These are phyloP conservation scores for Cryptocephalus primarius DNA, from an alignment of 2,888 invertebrate genomes.

Conservation along the genomic window DNA sequence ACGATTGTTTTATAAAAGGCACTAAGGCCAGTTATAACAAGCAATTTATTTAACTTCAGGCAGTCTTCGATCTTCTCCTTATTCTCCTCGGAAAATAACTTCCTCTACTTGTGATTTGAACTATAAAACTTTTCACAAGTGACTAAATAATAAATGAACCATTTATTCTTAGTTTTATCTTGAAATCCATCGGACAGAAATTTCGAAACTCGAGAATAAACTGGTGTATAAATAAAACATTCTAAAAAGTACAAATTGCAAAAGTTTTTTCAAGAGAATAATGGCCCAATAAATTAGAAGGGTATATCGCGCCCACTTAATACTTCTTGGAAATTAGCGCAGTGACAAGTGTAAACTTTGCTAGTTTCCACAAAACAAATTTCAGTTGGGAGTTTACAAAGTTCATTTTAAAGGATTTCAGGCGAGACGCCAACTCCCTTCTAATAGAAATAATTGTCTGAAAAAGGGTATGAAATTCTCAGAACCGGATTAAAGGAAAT, in stretches of 20 bases:
- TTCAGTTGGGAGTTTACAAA: constrained; percentile 16
- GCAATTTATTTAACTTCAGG: too few relatives aligned
- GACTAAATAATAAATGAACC: too few relatives aligned
- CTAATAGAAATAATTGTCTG: constrained; percentile 8
- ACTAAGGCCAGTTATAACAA: too few relatives aligned
- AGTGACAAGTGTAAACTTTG: constrained; percentile 3
- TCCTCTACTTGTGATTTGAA: too few relatives aligned
- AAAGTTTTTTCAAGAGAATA: background rate
- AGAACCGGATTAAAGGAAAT: too few relatives aligned
- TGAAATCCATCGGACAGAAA: background rate
- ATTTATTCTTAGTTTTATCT: too few relatives aligned
- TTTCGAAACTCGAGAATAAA: background rate
- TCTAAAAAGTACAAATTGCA: background rate
- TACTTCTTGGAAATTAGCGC: background rate
- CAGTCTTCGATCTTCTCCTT: too few relatives aligned
- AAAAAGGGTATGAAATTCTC: constrained; percentile 2
- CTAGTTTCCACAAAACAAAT: constrained; percentile 19
- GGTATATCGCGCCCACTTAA: background rate
- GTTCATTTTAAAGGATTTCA: constrained; percentile 11
- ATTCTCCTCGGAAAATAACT: too few relatives aligned
- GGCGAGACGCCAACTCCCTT: constrained; percentile 5
- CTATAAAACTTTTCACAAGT: too few relatives aligned
- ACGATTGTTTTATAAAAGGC: too few relatives aligned
- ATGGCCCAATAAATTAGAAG: constrained; percentile 6
- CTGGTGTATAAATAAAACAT: background rate